Base-by-base conservation (phyloP, 1,140 invertebrate genomes). In the Drosophila micromelanica region DNA sequence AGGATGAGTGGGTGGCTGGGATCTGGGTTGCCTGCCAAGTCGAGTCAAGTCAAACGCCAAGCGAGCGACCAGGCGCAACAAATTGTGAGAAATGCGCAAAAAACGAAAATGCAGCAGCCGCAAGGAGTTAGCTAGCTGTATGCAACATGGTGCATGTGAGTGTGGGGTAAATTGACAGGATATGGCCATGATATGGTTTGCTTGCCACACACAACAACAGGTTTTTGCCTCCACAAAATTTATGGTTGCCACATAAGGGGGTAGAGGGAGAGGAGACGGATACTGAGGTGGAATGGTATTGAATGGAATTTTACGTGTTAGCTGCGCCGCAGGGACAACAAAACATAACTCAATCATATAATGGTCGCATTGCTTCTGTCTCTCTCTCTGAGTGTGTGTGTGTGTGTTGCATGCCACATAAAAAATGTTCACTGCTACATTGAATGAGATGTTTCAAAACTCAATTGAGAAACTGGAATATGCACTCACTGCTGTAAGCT, bases 271-370 rank as follows among this genome's bases (percentile, higher is more conserved):
- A 17, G 17, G 30, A 20, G 13, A 11, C n/a, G 40, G 30, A 6
- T 5, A 35, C 23, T 8, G 15, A 11, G 46, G 37, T n/a, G 35
- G 60, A 3, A 43, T 43, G 23, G 43, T 23, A 64, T 27, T 57
- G 49, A 54, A 51, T 72, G 65, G 65, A 69, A 69, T 68, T 73
- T 73, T 73, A 69, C 71, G 71, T 73, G 71, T 73, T 73, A 73
- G 65, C 64, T 62, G 51, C 51, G 64, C 70, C 70, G 55, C 64
- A 73, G 64, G 70, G 70, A 68, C 70, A 73, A 73, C 70, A 67
- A 70, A 73, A 73, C 54, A 62, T 63, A 85, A 85, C 78, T 84
- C 80, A 80, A 84, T 85, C 80, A 79, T 70, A 80, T 78, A 84
- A 84, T 84, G 76, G 76, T 71, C 74, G 73, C 78, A 85, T 84